A percentile compares a stretch with the other conserved stretches of the same genome.
Conservation (phyloP, 2,797 vertebrate species). For the Lepilemur ruficaudatus region DNA sequence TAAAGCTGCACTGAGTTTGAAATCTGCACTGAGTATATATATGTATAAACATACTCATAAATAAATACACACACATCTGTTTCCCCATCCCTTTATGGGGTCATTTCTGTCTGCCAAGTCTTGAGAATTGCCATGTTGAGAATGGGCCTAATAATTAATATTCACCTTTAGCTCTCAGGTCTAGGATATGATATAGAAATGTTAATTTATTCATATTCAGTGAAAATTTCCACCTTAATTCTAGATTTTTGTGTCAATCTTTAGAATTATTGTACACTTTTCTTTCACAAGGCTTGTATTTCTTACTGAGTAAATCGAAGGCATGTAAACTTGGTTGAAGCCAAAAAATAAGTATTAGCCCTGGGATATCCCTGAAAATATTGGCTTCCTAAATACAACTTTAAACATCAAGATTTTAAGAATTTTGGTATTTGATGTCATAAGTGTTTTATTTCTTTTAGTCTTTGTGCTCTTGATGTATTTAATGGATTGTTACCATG, state of each 20-base stretch:
- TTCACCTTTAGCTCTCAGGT: neutral
- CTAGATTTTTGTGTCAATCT: slow-evolving; percentile 10
- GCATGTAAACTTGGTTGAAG: neutral
- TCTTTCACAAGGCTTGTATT: neutral
- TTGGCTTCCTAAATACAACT: neutral
- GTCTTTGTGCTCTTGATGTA: neutral
- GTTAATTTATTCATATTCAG: slow-evolving; percentile 2
- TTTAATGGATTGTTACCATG: neutral
- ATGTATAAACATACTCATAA: neutral
- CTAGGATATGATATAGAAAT: neutral
- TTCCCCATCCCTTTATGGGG: neutral
- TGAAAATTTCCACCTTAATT: slow-evolving; percentile 24
- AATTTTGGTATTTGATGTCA: slow-evolving; percentile 41
- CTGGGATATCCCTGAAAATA: neutral
- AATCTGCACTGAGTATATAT: neutral
- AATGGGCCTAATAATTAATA: neutral
- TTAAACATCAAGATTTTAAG: neutral
- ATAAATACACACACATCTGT: neutral
- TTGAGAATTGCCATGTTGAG: neutral
- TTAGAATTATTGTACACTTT: neutral
- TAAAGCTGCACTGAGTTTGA: neutral
- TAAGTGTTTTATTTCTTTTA: slow-evolving; percentile 22
- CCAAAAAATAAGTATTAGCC: neutral
- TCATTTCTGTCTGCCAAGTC: neutral
- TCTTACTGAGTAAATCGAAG: slow-evolving; percentile 29